Percentiles rank a stretch among this genome's conserved stretches.
phyloP scores from a whole-genome alignment of 1,140 invertebrate species.

The Drosophila auraria region DNA sequence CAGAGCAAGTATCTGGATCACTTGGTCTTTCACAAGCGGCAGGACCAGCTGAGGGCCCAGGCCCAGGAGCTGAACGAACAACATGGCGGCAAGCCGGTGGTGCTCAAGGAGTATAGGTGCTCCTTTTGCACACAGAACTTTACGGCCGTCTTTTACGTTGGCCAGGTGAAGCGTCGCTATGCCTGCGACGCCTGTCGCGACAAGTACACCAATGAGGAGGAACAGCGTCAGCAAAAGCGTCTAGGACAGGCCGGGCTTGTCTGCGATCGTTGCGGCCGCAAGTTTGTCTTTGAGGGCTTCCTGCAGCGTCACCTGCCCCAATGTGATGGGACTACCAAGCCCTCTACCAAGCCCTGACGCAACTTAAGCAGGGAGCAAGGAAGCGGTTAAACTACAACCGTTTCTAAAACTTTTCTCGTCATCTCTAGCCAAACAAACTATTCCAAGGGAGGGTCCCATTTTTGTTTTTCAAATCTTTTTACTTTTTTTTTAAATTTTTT shows the following conservation, averaged over 20 bases:
- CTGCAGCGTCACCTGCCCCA: constrained; percentile 73
- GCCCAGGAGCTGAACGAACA: constrained; percentile 57
- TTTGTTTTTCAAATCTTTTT: too few relatives aligned
- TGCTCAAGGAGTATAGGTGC: constrained; percentile 78
- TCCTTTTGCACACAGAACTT: constrained; percentile 75
- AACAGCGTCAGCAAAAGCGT: constrained; percentile 66
- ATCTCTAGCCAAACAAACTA: too few relatives aligned
- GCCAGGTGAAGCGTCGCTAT: constrained; percentile 77
- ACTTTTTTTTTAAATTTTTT: too few relatives aligned
- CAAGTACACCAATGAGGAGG: constrained; percentile 79
- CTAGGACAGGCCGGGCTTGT: constrained; percentile 65
- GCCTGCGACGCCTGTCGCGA: constrained; percentile 78
- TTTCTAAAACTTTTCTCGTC: too few relatives aligned
- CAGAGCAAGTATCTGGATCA: constrained; percentile 68
- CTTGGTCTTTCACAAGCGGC: constrained; percentile 75
- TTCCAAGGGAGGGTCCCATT: too few relatives aligned
- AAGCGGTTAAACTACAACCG: neutral
- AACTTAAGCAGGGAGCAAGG: too few relatives aligned
- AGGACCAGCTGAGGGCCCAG: constrained; percentile 70
- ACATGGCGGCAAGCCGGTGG: constrained; percentile 74
- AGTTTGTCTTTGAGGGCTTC: constrained; percentile 76
- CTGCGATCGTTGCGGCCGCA: constrained; percentile 76
- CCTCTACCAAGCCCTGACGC: constrained; percentile 55
- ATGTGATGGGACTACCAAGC: constrained; percentile 79
- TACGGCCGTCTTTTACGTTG: constrained; percentile 76